phyloP scores from a whole-genome alignment of 1,140 invertebrate species.

The Neodiprion virginianus region DNA sequence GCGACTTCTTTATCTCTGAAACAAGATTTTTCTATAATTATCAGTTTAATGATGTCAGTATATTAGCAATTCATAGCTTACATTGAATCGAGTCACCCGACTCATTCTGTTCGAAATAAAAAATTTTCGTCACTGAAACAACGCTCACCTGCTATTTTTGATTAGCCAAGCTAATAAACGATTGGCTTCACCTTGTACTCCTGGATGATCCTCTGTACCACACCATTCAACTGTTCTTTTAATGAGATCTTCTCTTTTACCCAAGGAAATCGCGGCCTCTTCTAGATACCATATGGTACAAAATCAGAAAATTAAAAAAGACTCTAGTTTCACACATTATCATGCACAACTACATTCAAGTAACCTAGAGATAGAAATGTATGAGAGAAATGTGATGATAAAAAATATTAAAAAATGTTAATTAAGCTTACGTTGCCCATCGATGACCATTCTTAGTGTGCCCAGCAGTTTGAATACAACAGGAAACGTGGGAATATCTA shows the following conservation, averaged over 20 bases:
- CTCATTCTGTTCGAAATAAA: slow-evolving; percentile 8
- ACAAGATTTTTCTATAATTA: slow-evolving; percentile 11
- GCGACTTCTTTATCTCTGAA: slow-evolving; percentile 66
- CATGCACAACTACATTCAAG: slow-evolving; percentile 38
- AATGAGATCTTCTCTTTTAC: slow-evolving; percentile 66
- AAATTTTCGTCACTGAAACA: slow-evolving; percentile 28
- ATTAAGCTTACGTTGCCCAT: slow-evolving; percentile 71
- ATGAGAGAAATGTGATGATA: background rate
- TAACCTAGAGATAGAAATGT: slow-evolving; percentile 39
- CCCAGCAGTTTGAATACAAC: slow-evolving; percentile 89
- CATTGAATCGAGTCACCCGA: slow-evolving; percentile 9
- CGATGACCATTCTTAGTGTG: slow-evolving; percentile 84
- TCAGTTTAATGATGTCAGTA: slow-evolving; percentile 10
- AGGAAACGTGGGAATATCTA: slow-evolving; percentile 76
- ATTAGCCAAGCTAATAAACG: slow-evolving; percentile 83
- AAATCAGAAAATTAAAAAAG: slow-evolving; percentile 19
- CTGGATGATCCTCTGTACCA: slow-evolving; percentile 78
- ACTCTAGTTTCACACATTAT: slow-evolving; percentile 32
- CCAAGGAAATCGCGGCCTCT: slow-evolving; percentile 68
- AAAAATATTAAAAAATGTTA: background rate
- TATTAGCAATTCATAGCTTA: background rate
- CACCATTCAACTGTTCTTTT: slow-evolving; percentile 79
- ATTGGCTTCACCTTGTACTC: slow-evolving; percentile 85
- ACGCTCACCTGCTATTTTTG: slow-evolving; percentile 71
- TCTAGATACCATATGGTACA: slow-evolving; percentile 56